phyloP scores from a whole-genome alignment of 2,888 invertebrate species.

The Choristoneura rosaceana region DNA sequence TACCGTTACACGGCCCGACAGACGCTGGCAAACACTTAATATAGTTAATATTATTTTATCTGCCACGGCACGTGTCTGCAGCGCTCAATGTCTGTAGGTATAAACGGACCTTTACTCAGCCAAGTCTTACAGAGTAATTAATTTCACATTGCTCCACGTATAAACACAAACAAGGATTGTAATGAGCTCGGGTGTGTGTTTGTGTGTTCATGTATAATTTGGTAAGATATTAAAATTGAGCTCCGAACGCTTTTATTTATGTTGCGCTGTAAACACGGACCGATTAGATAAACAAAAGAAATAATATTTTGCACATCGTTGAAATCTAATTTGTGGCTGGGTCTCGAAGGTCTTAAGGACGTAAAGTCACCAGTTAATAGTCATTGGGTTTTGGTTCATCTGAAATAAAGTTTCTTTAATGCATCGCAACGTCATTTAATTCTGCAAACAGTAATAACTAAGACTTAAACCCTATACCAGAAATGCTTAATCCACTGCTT shows the following conservation, averaged over 20 bases:
- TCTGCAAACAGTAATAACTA: no score
- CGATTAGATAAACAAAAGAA: constrained; percentile 30
- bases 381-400: no score
- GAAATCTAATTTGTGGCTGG: constrained; percentile 2
- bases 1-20: no score
- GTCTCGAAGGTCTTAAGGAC: not conserved
- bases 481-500: no score
- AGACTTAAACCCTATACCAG: no score
- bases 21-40: no score
- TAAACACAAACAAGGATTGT: constrained; percentile 59
- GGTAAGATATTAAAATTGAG: constrained; percentile 41
- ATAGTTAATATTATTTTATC: no score
- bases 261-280: constrained; percentile 14
- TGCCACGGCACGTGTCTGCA: no score
- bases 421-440: no score
- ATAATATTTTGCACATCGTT: constrained; percentile 4
- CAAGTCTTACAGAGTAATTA: constrained; percentile 54
- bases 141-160: constrained; percentile 58
- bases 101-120: no score
- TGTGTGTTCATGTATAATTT: constrained; percentile 47
- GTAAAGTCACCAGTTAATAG: not conserved
- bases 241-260: constrained; percentile 34
- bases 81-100: no score
- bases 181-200: constrained; percentile 57
- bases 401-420: no score